Percentiles rank a stretch among this genome's conserved stretches.
These are phyloP conservation scores for Zhuqinia jingwanae DNA, from an alignment of 2,888 invertebrate genomes.

Conservation along the genomic window DNA sequence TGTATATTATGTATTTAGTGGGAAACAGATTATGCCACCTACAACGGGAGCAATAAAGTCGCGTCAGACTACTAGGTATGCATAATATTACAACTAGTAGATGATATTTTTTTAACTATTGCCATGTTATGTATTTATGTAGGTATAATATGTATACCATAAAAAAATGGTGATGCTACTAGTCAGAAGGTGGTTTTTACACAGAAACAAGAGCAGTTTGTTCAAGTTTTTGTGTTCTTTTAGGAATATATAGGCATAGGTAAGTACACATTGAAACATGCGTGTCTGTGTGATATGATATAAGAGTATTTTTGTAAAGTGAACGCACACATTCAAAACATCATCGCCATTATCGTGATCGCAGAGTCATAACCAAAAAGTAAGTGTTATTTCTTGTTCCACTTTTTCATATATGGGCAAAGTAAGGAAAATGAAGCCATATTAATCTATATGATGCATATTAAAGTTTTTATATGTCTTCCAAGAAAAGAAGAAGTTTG, in stretches of 20 bases:
- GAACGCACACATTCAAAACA: conserved; percentile 34
- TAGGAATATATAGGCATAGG: background rate
- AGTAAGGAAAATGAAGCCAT: conserved; percentile 49
- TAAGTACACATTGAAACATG: no score
- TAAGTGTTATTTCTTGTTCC: conserved; percentile 68
- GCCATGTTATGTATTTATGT: no score
- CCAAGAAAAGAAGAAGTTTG: conserved; percentile 65
- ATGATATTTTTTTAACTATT: no score
- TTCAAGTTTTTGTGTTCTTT: conserved; percentile 26
- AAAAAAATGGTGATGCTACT: conserved; percentile 31
- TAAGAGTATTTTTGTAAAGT: conserved; percentile 32
- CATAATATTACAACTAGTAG: no score
- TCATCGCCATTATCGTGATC: conserved; percentile 47
- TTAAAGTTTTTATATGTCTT: conserved; percentile 59
- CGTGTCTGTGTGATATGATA: background rate
- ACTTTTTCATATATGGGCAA: conserved; percentile 63
- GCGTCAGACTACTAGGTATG: background rate
- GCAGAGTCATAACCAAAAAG: conserved; percentile 43
- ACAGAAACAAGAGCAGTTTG: conserved; percentile 20
- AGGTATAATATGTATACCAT: no score
- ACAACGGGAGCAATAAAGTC: conserved; percentile 68
- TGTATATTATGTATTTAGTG: conserved; percentile 54
- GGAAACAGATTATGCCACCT: conserved; percentile 73
- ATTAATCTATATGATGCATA: conserved; percentile 49
- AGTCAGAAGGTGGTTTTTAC: conserved; percentile 10